Base-by-base conservation (phyloP, 2,797 vertebrate species). In the Takifugu rubripes region DNA sequence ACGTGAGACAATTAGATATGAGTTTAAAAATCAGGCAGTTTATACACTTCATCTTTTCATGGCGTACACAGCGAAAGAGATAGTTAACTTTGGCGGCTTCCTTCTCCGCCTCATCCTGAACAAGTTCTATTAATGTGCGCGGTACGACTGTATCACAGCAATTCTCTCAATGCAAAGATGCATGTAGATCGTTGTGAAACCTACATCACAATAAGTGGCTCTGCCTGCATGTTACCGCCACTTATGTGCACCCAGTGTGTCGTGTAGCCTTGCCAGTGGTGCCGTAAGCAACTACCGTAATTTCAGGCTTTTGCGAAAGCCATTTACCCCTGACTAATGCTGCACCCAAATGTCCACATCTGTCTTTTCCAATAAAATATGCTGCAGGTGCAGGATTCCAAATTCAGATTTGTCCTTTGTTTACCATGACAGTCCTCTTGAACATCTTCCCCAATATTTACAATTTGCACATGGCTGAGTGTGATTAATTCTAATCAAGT, bases 1-100 rank as follows among this genome's bases (percentile, higher is more conserved):
- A 95, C 91, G 93, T 93, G 91, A 95, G 92, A 95, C 94, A 96
- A 96, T 97, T 96, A 96, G 94, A 94, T 93, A 92, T 79, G 90
- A 93, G 94, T 94, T 95, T 95, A 90, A 94, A 21, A 96, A 94
- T 91, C 92, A 78, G 92, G 84, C 87, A 89, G 92, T 95, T 95
- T 93, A 89, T 92, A 92, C 93, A 92, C 92, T 93, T 93, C 87
- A 93, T 95, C 90, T 93, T 91, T 92, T 64, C 63, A 42, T 60
- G 64, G 80, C 74, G 66, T 72, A 80, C 59, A 75, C 72, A 70
- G 66, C 47, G 49, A 71, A 14, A 52, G 61, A 74, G 68, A 81
- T 53, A 33, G 65, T 64, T 61, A 77, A 79, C 76, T 67, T 79
- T 57, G 64, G 46, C 17, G 65, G 67, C 61, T 65, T 63, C 70